Evolutionary conservation across 2,888 invertebrate species (phyloP), one percentile per base, ranked within the genome.

Genomic region (Saturnia japonica): DNA sequence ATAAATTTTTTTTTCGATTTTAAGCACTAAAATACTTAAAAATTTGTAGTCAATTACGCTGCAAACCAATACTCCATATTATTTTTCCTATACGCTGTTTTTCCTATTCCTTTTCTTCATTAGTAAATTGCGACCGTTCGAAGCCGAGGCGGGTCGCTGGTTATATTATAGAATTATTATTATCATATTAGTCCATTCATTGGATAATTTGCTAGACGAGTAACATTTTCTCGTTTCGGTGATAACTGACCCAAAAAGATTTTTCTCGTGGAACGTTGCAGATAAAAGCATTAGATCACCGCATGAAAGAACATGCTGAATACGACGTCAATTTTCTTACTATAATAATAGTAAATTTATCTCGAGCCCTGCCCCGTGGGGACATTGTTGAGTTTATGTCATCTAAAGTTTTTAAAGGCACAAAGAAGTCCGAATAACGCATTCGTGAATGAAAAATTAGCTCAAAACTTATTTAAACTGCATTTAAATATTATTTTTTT

Each of bases 281-380:
- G 57, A 60, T 60, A 60, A 60, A 60, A 28, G 28, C 57, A 60
- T 60, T 28, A 60, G 57, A 28, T 28, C 28, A 60, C 28, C 57
- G 57, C 57, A 60, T 60, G 25, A 60, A 60, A 60, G 28, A 28
- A 60, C 28, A 60, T 28, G 57, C 57, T 14, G 57, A 60, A 60
- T 60, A 60, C 57, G 57, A 12, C 12, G 25, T 60, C 28, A 14
- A 60, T 60, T 28, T 60, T 60, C 28, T 25, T 60, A 60, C 14
- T 60, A 28, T 28, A 14, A 60, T 54, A 54, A 54, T 22, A 54
- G 22, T 54, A 54, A 54, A 54, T 54, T 54, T 8, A 54, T 8
- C 54, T n/a, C n/a, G n/a, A n/a, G n/a, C 22, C n/a, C n/a, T 4
- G 19, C 54, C 2, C 1, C 22, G 22, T 22, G 11, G 9, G 22